Evolutionary conservation across 23 tunicate species (phyloP).

Genomic region (Oikopleura dioica): DNA sequence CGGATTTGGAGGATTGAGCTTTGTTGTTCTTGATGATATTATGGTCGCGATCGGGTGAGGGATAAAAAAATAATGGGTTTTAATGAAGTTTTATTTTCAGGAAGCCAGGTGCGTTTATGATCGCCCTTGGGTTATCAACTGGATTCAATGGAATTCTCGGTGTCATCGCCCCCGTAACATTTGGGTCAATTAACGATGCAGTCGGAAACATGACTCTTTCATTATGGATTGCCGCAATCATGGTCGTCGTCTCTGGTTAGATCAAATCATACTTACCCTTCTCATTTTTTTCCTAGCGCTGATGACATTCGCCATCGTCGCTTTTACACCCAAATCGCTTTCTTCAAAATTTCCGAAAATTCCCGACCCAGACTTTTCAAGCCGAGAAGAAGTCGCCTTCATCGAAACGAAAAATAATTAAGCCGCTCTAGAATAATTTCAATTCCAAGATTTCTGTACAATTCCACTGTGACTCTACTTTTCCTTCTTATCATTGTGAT

Average conservation of each 20-base stretch:
- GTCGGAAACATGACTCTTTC: neutral
- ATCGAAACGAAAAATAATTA: too few relatives aligned
- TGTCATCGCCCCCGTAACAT: neutral
- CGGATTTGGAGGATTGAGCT: conserved; percentile 2
- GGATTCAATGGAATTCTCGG: conserved; percentile 11
- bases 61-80: too few relatives aligned
- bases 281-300: too few relatives aligned
- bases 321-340: neutral
- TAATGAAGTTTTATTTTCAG: too few relatives aligned
- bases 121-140: neutral
- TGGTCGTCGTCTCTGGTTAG: neutral
- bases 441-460: too few relatives aligned
- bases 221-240: neutral
- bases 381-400: conserved; percentile 1
- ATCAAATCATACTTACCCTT: too few relatives aligned
- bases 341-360: neutral
- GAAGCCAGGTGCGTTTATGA: neutral
- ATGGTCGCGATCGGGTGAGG: too few relatives aligned
- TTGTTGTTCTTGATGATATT: conserved; percentile 8
- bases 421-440: too few relatives aligned
- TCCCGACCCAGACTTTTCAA: neutral
- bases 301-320: neutral
- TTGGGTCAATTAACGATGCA: neutral
- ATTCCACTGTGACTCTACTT: too few relatives aligned
- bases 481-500: too few relatives aligned